Conservation (phyloP, 2,888 invertebrate genomes). For the Amorpha juglandis region DNA sequence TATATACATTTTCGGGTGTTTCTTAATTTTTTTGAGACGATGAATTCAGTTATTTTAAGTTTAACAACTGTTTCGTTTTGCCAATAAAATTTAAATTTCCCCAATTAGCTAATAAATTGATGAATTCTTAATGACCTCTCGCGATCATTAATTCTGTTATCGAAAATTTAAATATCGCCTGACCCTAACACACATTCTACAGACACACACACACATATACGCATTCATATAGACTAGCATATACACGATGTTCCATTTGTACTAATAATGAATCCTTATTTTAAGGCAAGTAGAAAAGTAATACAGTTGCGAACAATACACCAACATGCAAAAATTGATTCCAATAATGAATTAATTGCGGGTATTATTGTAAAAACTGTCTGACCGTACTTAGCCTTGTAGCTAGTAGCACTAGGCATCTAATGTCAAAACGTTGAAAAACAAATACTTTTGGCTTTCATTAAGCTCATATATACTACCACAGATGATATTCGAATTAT, state of each 20-base stretch:
- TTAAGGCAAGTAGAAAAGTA: too few species aligned
- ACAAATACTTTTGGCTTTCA: too few species aligned
- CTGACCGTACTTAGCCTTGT: too few species aligned
- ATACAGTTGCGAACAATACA: too few species aligned
- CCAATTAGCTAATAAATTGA: neutral
- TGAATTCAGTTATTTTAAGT: neutral
- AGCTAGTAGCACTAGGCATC: too few species aligned
- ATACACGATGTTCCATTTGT: neutral
- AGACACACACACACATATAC: neutral
- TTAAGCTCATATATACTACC: too few species aligned
- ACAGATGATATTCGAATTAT: too few species aligned
- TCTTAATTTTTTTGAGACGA: neutral
- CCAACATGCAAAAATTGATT: too few species aligned
- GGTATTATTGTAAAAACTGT: too few species aligned
- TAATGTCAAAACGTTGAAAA: too few species aligned
- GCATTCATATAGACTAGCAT: neutral
- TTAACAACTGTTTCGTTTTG: neutral
- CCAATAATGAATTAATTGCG: too few species aligned
- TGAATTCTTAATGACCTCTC: neutral
- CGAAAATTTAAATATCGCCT: slow-evolving; percentile 5
- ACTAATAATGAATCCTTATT: neutral
- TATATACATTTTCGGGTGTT: too few species aligned
- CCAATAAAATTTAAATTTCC: slow-evolving; percentile 5
- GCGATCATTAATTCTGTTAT: slow-evolving; percentile 10
- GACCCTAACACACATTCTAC: slow-evolving; percentile 25